A percentile compares a stretch with the other conserved stretches of the same genome.
phyloP scores from a whole-genome alignment of 1,140 invertebrate species.

The Laodelphax striatellus region DNA sequence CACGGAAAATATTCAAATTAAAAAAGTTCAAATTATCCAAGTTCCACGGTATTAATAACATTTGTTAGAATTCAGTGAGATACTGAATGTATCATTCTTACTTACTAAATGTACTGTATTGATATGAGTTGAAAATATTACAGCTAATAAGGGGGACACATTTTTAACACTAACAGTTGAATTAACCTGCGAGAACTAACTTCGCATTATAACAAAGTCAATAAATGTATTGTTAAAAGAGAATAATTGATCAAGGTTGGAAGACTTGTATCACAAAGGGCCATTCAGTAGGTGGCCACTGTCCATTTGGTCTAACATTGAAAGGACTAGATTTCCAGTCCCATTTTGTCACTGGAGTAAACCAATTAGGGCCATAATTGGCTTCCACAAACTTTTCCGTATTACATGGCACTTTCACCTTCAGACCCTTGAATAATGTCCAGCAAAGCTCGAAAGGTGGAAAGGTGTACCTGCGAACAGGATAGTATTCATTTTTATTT shows the following conservation, averaged over 20 bases:
- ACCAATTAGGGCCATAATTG: constrained; percentile 45
- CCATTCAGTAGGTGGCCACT: constrained; percentile 39
- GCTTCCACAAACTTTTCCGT: constrained; percentile 40
- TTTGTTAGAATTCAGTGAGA: too few relatives aligned
- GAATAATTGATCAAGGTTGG: neutral
- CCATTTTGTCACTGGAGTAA: constrained; percentile 38
- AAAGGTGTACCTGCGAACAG: constrained; percentile 40
- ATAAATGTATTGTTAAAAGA: too few relatives aligned
- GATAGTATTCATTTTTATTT: neutral
- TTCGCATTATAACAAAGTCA: too few relatives aligned
- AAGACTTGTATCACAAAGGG: constrained; percentile 39
- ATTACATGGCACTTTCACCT: constrained; percentile 43
- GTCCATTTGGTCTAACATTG: constrained; percentile 42
- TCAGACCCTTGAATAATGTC: constrained; percentile 42
- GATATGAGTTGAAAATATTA: too few relatives aligned
- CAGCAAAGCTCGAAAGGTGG: constrained; percentile 43
- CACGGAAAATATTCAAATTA: too few relatives aligned
- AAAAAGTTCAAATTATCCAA: too few relatives aligned
- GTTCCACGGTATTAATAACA: too few relatives aligned
- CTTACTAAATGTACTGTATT: too few relatives aligned
- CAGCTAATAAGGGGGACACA: too few relatives aligned
- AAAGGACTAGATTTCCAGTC: constrained; percentile 46
- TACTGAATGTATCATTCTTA: too few relatives aligned
- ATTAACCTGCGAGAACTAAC: too few relatives aligned
- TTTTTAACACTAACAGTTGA: too few relatives aligned